Percentiles rank a stretch among this genome's conserved stretches.
Evolutionary conservation across 2,113 vertebrate genomes (phyloP).

Genomic region (Climacteris rufus): DNA sequence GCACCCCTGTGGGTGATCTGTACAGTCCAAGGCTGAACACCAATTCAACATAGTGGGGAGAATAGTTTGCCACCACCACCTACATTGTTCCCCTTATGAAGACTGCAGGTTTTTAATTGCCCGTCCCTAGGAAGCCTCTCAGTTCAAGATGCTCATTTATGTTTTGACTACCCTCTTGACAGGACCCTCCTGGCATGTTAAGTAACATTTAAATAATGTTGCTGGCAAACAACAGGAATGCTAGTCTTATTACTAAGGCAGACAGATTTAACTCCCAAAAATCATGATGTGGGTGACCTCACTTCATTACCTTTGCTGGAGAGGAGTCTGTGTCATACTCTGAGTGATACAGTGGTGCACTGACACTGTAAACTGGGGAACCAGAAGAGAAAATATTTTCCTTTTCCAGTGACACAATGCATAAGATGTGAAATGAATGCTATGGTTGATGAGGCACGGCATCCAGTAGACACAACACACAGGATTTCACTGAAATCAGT

Average conservation of each 20-base stretch:
- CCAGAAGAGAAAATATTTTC: constrained; percentile 5
- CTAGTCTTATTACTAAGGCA: not conserved
- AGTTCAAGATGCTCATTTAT: not conserved
- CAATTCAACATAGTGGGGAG: not conserved
- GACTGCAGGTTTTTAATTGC: not conserved
- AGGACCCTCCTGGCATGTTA: not conserved
- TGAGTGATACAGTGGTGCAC: not conserved
- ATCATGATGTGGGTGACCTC: not conserved
- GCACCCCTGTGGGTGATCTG: not conserved
- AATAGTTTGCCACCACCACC: not conserved
- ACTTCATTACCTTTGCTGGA: not conserved
- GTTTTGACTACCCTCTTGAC: not conserved
- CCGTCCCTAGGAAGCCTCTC: not conserved
- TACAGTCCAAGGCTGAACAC: not conserved
- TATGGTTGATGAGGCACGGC: not conserved
- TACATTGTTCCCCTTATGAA: not conserved
- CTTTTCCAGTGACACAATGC: not conserved
- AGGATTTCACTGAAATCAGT: not conserved
- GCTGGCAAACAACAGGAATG: not conserved
- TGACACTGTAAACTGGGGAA: not conserved
- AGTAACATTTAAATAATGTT: not conserved
- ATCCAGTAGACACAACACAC: not conserved
- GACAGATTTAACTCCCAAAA: not conserved
- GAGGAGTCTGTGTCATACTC: not conserved
- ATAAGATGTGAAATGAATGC: not conserved